Evolutionary conservation across 2,797 vertebrate genomes (phyloP).

Genomic region (Eremophila alpestris): DNA sequence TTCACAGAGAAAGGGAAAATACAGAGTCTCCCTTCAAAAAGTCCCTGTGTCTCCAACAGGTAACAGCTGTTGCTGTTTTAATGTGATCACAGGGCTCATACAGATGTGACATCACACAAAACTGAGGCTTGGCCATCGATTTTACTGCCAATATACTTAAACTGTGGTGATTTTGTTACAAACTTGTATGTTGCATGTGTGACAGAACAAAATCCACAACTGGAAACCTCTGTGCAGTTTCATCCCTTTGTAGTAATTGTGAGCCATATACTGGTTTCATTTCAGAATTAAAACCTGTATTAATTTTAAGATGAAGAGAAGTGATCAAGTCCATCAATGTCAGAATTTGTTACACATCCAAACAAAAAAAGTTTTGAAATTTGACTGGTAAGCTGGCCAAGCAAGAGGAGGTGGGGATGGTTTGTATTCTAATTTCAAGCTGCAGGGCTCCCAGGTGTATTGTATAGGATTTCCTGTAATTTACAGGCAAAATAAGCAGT

Average conservation of each 20-base stretch:
- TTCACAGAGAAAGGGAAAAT: background rate
- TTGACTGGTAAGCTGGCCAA: constrained; percentile 62
- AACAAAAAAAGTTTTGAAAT: constrained; percentile 56
- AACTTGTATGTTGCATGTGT: constrained; percentile 45
- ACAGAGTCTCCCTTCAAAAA: background rate
- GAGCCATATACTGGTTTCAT: constrained; percentile 33
- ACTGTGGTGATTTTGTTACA: constrained; percentile 69
- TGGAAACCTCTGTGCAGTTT: constrained; percentile 1
- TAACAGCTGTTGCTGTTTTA: constrained; percentile 74
- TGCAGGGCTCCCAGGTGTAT: constrained; percentile 79
- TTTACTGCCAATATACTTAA: constrained; percentile 73
- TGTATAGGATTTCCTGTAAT: constrained; percentile 81
- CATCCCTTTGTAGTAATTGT: constrained; percentile 29
- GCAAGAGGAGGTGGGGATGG: constrained; percentile 69
- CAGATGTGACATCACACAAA: constrained; percentile 69
- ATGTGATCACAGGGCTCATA: constrained; percentile 64
- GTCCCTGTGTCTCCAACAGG: constrained; percentile 38
- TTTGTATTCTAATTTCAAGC: constrained; percentile 80
- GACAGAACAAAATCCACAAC: constrained; percentile 55
- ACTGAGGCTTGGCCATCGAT: constrained; percentile 51
- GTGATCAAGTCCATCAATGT: constrained; percentile 41
- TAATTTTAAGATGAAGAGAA: constrained; percentile 55
- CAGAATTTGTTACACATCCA: constrained; percentile 54
- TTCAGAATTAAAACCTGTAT: constrained; percentile 60
- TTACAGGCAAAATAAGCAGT: constrained; percentile 80